Evolutionary conservation across 2,797 vertebrate genomes (phyloP), one percentile per base, ranked within the genome.

Genomic region (Notolepis coatsorum): DNA sequence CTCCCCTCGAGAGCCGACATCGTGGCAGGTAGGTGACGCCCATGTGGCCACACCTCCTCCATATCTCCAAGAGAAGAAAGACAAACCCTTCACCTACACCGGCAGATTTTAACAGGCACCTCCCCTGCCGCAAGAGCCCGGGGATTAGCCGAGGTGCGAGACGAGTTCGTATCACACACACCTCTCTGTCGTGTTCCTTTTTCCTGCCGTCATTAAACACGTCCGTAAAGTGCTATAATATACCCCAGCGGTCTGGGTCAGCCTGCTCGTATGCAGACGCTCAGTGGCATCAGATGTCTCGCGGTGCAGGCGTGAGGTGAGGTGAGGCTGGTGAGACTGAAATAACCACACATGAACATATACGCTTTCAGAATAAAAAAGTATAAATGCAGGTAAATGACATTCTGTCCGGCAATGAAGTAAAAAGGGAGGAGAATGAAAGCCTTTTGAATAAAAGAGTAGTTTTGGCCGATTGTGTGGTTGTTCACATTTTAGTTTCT

Each of bases 71-170:
- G 66, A 73, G 66, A n/a, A n/a, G n/a, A n/a, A n/a, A n/a, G n/a
- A n/a, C n/a, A n/a, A n/a, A n/a, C 74, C 43, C 66, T 72, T 75
- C 61, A 68, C 73, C 75, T 58, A 28, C 45, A 56, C 68, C 68
- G 1, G 12, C 20, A 0, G 7, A 8, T 21, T 30, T 21, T 7
- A 15, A 12, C 51, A 35, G n/a, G 5, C 56, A 60, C 54, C 67
- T 49, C 42, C 35, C 20, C 67, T 65, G 55, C 38, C 75, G 67
- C 77, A 41, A 51, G 65, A 54, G 75, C 52, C 61, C 35, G 30
- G 78, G 81, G 87, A 87, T 79, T 77, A 81, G 66, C 53, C 12
- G 50, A 85, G 72, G 81, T 77, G 82, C 70, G 38, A 87, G 84
- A 87, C 80, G 48, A 72, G 53, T 73, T 65, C 65, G n/a, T n/a